Percentiles rank a stretch among this genome's conserved stretches.
phyloP scores from a whole-genome alignment of 2,888 invertebrate genomes.

The Sepiola atlantica region DNA sequence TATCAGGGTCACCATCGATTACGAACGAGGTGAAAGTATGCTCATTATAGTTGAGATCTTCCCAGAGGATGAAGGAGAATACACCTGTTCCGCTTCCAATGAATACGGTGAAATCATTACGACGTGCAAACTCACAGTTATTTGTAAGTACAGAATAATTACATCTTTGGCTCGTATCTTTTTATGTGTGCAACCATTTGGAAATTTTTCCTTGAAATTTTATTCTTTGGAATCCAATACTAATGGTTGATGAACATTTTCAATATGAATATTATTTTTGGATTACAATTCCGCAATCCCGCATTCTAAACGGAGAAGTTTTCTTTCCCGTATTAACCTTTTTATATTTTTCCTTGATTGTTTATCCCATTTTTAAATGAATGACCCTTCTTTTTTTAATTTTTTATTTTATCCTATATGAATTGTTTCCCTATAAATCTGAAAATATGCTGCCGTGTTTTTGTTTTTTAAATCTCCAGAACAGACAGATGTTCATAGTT shows the following conservation, averaged over 20 bases:
- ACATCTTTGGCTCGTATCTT: neutral
- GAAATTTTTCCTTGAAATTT: neutral
- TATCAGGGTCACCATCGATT: conserved; percentile 74
- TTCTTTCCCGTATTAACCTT: neutral
- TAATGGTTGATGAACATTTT: neutral
- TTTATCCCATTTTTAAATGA: neutral
- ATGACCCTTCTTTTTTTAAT: neutral
- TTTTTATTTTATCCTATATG: neutral
- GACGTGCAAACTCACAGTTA: conserved; percentile 79
- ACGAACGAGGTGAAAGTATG: conserved; percentile 89
- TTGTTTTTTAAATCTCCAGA: neutral
- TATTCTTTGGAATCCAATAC: neutral
- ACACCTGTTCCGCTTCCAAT: conserved; percentile 88
- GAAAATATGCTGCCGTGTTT: neutral
- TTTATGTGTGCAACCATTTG: neutral
- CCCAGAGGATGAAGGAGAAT: conserved; percentile 98
- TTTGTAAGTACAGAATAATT: conserved; percentile 67
- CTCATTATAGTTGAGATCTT: conserved; percentile 96
- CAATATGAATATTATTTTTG: neutral
- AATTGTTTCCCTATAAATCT: neutral
- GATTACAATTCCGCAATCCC: neutral
- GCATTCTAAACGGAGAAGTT: neutral
- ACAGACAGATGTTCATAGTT: neutral
- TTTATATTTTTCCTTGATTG: neutral
- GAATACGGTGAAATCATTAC: conserved; percentile 96